These are phyloP conservation scores for Urocolius indicus DNA, from an alignment of 2,113 vertebrate genomes.

Conservation along the genomic window DNA sequence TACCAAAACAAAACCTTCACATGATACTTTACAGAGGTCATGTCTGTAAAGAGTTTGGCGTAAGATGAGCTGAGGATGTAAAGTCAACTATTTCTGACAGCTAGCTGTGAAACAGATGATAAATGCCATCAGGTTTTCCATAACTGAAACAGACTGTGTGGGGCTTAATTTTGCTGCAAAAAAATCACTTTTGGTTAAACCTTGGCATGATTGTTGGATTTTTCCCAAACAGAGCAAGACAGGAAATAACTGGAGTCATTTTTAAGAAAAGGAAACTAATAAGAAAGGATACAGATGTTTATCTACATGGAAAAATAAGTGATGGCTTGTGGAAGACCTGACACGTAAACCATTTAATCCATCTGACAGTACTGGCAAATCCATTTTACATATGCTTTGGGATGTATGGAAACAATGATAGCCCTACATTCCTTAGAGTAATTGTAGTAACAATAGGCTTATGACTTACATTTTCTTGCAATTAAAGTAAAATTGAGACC, in stretches of 20 bases:
- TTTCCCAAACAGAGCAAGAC: background rate
- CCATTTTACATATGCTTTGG: background rate
- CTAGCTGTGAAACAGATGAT: background rate
- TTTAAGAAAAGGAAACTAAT: background rate
- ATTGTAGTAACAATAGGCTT: background rate
- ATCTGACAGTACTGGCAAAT: background rate
- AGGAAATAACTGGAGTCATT: background rate
- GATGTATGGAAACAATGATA: background rate
- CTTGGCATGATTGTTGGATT: background rate
- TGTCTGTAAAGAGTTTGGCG: background rate
- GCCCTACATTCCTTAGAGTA: background rate
- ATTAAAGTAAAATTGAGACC: background rate
- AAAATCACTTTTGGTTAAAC: background rate
- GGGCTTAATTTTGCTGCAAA: background rate
- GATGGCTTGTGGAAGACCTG: background rate
- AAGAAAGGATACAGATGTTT: background rate
- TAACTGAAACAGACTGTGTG: background rate
- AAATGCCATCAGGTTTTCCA: background rate
- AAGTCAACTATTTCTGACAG: slow-evolving; percentile 2
- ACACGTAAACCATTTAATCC: background rate
- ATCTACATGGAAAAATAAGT: background rate
- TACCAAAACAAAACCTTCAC: background rate
- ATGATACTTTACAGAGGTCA: background rate
- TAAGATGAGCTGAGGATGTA: background rate
- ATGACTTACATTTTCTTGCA: background rate